phyloP scores from a whole-genome alignment of 2,797 vertebrate species.

The Dendrocincla fuliginosa region DNA sequence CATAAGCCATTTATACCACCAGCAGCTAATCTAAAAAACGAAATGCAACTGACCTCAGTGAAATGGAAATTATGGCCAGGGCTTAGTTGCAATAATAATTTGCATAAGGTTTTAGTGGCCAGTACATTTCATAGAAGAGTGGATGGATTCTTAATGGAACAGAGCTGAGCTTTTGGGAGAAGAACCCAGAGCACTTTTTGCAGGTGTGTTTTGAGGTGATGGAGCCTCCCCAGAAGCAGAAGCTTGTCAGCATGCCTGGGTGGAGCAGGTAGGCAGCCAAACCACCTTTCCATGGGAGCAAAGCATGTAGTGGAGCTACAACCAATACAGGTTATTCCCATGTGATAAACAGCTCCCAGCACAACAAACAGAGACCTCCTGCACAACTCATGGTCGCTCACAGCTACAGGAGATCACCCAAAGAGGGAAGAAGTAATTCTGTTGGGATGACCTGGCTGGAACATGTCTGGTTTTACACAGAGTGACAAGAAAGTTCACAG shows the following conservation, averaged over 20 bases:
- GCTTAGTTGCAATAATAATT: conserved; percentile 52
- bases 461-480: neutral
- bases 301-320: neutral
- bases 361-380: neutral
- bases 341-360: rapidly evolving
- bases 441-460: neutral
- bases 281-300: neutral
- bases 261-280: neutral
- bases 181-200: neutral
- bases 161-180: neutral
- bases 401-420: neutral
- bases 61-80: conserved; percentile 23
- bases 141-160: neutral
- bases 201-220: neutral
- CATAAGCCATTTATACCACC: conserved; percentile 20
- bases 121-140: neutral
- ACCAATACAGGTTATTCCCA: neutral
- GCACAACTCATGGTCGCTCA: neutral
- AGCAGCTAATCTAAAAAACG: conserved; percentile 36
- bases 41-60: conserved; percentile 25
- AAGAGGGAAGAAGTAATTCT: too few species aligned
- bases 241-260: neutral
- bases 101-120: conserved; percentile 38
- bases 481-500: rapidly evolving
- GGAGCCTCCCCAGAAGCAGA: neutral